Percentiles rank a stretch among this genome's conserved stretches.
These are phyloP conservation scores for Pantherophis vulpinus DNA, from an alignment of 2,797 vertebrate genomes.

Conservation along the genomic window DNA sequence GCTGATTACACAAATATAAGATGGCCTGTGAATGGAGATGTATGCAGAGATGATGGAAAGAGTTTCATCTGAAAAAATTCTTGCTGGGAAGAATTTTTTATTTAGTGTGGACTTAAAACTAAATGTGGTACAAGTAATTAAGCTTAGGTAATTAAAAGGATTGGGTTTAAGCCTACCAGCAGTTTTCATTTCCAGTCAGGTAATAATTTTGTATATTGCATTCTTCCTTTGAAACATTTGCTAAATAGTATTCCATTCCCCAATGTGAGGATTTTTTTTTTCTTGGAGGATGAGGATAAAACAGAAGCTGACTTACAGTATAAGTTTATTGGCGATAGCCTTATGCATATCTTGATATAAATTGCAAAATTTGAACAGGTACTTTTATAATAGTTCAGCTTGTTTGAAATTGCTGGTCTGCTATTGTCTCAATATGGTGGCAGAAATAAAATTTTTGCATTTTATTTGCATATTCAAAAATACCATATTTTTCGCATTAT, in stretches of 20 bases:
- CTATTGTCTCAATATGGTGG: not conserved
- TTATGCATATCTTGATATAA: not conserved
- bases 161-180: not conserved
- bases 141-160: not conserved
- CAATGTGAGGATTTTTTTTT: not conserved
- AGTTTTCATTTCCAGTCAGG: not conserved
- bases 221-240: not conserved
- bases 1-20: not conserved
- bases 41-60: not conserved
- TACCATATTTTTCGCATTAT: no score
- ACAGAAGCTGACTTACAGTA: not conserved
- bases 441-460: no score
- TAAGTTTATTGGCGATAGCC: not conserved
- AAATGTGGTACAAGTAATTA: not conserved
- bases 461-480: not conserved
- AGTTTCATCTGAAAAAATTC: not conserved
- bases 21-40: not conserved
- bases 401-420: not conserved
- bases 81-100: not conserved
- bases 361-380: not conserved
- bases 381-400: not conserved
- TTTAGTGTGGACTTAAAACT: not conserved
- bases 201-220: not conserved
- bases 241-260: not conserved
- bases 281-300: not conserved